phyloP scores from a whole-genome alignment of 2,797 vertebrate genomes.

The Alectoris magna region DNA sequence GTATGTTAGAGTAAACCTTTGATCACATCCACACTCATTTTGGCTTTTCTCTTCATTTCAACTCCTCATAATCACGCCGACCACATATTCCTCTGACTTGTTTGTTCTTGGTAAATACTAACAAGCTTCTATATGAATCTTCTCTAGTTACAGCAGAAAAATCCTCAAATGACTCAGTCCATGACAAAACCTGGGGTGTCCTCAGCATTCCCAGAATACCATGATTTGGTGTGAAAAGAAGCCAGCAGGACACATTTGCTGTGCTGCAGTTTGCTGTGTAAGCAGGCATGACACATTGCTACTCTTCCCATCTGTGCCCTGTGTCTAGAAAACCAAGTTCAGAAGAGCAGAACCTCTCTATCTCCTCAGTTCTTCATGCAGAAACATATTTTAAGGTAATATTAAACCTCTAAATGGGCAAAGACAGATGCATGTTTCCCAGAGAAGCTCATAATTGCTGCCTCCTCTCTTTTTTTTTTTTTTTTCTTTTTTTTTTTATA shows the following conservation, averaged over 20 bases:
- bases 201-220: conserved; percentile 38
- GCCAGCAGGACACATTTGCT: neutral
- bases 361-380: neutral
- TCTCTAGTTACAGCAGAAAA: conserved; percentile 15
- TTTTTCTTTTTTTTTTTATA: neutral
- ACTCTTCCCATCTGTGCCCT: neutral
- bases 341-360: neutral
- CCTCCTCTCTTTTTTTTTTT: neutral
- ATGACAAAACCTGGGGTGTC: conserved; percentile 18
- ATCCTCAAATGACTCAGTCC: neutral
- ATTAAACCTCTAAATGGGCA: neutral
- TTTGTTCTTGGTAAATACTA: conserved; percentile 28
- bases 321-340: neutral
- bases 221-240: neutral
- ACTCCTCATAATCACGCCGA: conserved; percentile 4
- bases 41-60: conserved; percentile 36
- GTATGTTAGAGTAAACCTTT: conserved; percentile 14
- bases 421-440: neutral
- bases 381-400: neutral
- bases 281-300: neutral
- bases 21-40: conserved; percentile 33
- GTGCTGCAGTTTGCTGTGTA: neutral
- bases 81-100: conserved; percentile 31
- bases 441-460: neutral
- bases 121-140: neutral